Conservation (phyloP, 35 echinoderm and acorn worm species). For the Ptychodera flava region DNA sequence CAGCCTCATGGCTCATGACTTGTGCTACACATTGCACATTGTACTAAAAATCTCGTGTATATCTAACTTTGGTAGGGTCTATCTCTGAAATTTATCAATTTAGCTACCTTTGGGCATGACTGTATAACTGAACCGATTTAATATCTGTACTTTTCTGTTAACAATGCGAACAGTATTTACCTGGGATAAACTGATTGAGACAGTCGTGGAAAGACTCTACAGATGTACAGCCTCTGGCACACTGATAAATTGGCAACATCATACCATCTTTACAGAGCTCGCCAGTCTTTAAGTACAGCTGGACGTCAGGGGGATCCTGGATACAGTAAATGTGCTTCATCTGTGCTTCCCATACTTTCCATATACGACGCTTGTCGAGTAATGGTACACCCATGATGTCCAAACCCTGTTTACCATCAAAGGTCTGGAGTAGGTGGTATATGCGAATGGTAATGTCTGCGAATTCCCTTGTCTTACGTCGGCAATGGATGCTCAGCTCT, state of each 20-base stretch:
- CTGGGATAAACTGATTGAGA: conserved; percentile 55
- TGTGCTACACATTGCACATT: no score
- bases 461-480: conserved; percentile 17
- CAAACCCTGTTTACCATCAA: conserved; percentile 22
- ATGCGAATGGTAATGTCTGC: conserved; percentile 30
- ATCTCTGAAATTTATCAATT: no score
- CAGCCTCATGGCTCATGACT: no score
- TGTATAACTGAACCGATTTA: no score
- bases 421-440: conserved; percentile 18
- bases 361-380: conserved; percentile 27
- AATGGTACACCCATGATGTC: conserved; percentile 69
- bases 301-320: conserved; percentile 45
- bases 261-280: conserved; percentile 35
- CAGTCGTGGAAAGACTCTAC: conserved; percentile 61
- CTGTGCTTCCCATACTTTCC: conserved; percentile 42
- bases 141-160: no score
- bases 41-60: no score
- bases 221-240: conserved; percentile 55
- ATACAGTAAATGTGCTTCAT: conserved; percentile 45
- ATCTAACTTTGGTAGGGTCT: no score
- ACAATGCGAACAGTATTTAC: no score
- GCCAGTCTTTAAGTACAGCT: conserved; percentile 61
- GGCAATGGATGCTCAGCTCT: conserved; percentile 45
- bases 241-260: conserved; percentile 43
- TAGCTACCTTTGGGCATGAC: no score